Evolutionary conservation across 2,888 invertebrate species (phyloP), one percentile per base, ranked within the genome.

Genomic region (Chrysolina haemoptera): DNA sequence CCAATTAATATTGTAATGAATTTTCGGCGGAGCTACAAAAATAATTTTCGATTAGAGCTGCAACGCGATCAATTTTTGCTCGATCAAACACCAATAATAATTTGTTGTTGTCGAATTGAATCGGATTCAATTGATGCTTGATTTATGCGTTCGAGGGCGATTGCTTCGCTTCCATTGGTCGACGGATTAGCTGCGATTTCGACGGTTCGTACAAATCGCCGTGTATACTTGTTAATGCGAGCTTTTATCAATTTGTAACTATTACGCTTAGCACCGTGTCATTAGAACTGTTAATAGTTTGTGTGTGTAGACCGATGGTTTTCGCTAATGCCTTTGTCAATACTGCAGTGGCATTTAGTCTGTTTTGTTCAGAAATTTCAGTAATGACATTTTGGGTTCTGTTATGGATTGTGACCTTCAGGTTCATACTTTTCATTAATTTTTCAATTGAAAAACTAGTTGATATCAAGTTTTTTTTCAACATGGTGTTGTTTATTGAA

Each of bases 171-270:
- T 55, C 68, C 77, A 83, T 82, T 82, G 82, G 82, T 75, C 73
- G 76, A 27, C 73, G 76, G 76, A 76, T 76, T 70, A 70, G 65
- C 76, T 76, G 68, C 74, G 73, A 73, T 74, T 71, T 76, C 76
- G 76, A 78, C 78, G 65, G 76, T 73, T 75, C 79, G 75, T 77
- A 80, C 82, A 79, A 82, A 80, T 79, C 75, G 79, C 75, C 76
- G 78, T 76, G 81, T 82, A 81, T 80, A 80, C 75, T 81, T 79
- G 82, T 78, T 84, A 84, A 84, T 83, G 78, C 78, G 79, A 78
- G 82, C 80, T 84, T 84, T 85, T 85, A 86, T 86, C 86, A 86
- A 85, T 86, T 86, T 85, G 85, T 85, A 83, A 83, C 85, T 84
- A 85, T 86, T 85, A 85, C 81, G 81, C 78, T 84, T 83, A 83